A percentile compares a stretch with the other conserved stretches of the same genome.
phyloP scores from a whole-genome alignment of 1,140 invertebrate species.

The Drosophila santomea region DNA sequence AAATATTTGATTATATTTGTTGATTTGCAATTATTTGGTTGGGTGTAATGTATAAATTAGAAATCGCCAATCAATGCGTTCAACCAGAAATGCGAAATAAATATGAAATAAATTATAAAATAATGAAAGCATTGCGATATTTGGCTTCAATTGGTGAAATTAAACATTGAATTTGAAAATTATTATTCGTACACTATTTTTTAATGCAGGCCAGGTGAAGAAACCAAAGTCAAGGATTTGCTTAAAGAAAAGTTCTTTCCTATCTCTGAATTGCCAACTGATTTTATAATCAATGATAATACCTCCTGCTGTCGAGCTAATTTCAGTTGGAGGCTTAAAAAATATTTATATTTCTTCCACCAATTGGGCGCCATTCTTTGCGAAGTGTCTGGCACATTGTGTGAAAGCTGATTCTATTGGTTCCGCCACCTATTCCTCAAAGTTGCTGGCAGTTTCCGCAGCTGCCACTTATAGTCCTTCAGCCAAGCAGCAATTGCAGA shows the following conservation, averaged over 20 bases:
- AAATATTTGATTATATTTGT: slow-evolving; percentile 81
- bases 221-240: background rate
- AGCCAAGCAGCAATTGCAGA: slow-evolving; percentile 15
- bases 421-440: slow-evolving; percentile 9
- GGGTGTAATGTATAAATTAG: slow-evolving; percentile 59
- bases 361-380: background rate
- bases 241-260: background rate
- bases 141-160: slow-evolving; percentile 13
- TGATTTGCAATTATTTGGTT: slow-evolving; percentile 74
- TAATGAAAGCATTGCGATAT: background rate
- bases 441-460: slow-evolving; percentile 12
- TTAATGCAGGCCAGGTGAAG: background rate
- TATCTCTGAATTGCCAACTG: background rate
- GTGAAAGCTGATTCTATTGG: background rate
- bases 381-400: slow-evolving; percentile 1
- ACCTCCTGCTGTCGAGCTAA: background rate
- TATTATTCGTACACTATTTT: background rate
- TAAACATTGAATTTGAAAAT: slow-evolving; percentile 6
- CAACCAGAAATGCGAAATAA: slow-evolving; percentile 22
- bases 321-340: slow-evolving; percentile 2
- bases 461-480: slow-evolving; percentile 4
- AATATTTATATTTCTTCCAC: slow-evolving; percentile 5
- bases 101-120: slow-evolving; percentile 1
- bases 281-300: no score
- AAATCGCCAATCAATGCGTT: slow-evolving; percentile 29